Base-by-base conservation (phyloP, 2,888 invertebrate genomes). In the Cerceris ruficornis region DNA sequence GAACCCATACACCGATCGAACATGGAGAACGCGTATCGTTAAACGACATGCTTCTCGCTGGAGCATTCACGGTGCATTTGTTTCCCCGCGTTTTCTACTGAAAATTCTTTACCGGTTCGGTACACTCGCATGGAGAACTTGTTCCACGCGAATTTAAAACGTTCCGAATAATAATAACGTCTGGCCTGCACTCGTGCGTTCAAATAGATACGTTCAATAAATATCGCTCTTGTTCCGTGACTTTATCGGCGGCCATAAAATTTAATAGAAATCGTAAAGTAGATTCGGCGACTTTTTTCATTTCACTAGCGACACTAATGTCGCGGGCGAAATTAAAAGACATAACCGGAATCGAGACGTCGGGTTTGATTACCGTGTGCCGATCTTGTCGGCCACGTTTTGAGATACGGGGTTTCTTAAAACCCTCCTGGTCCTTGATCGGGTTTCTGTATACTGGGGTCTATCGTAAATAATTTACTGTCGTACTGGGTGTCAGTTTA, bases 31-130 rank as follows among this genome's bases (percentile, higher is more conserved):
- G 69, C 72, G 82, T 70, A 50, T 52, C 55, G 28, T 28, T 74
- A 70, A 62, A 14, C 70, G 74, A 83, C 83, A 77, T 72, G 81
- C 74, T 66, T 57, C 57, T 72, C 82, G 66, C 70, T 64, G 55
- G 64, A 15, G 69, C 76, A 69, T 62, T 52, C 69, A n/a, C 52
- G 41, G 57, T 46, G 50, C 69, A 59, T 69, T 75, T 66, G 73
- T 71, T 70, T 72, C 68, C 72, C 49, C 55, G 69, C 54, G 71
- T 70, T 81, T 70, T 75, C 57, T 67, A 57, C 59, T 54, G 54
- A 66, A 76, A 76, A 73, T 55, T 57, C 50, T 55, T 59, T 64
- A 52, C 14, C 41, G 55, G 49, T 13, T 28, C 57, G 55, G 61
- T 54, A 49, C 54, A 49, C 50, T 39, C 57, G 43, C 39, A 46